These are phyloP conservation scores for Stegostoma tigrinum DNA, from an alignment of 2,113 vertebrate species.

Conservation along the genomic window DNA sequence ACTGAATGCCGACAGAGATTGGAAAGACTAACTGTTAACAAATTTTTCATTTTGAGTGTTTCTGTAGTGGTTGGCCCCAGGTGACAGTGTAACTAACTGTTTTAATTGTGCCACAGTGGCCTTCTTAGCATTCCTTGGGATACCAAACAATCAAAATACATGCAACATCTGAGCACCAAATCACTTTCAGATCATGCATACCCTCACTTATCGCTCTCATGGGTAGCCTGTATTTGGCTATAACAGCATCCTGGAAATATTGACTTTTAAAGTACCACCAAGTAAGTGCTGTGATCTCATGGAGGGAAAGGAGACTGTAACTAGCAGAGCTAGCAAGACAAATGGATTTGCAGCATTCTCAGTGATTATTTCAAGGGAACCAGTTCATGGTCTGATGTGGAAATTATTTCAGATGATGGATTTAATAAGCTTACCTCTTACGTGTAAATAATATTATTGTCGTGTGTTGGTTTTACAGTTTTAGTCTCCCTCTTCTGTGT, in stretches of 20 bases:
- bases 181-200: not conserved
- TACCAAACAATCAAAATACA: not conserved
- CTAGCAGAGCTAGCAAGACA: too few species aligned
- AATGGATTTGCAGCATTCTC: not conserved
- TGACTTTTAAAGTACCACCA: not conserved
- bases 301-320: not conserved
- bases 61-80: not conserved
- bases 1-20: not conserved
- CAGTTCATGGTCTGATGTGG: not conserved
- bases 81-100: not conserved
- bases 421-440: not conserved
- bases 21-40: not conserved
- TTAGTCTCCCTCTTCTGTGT: not conserved
- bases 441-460: not conserved
- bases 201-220: too few species aligned
- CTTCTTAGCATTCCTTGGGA: not conserved
- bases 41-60: slow-evolving; percentile 19
- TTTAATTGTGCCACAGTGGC: not conserved
- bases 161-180: slow-evolving; percentile 6
- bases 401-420: not conserved
- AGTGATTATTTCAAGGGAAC: not conserved
- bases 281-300: not conserved
- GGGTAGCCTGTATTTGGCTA: not conserved
- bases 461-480: not conserved
- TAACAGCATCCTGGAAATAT: not conserved